These are phyloP conservation scores for Syrrhaptes paradoxus DNA, from an alignment of 2,113 vertebrate species.

Conservation along the genomic window DNA sequence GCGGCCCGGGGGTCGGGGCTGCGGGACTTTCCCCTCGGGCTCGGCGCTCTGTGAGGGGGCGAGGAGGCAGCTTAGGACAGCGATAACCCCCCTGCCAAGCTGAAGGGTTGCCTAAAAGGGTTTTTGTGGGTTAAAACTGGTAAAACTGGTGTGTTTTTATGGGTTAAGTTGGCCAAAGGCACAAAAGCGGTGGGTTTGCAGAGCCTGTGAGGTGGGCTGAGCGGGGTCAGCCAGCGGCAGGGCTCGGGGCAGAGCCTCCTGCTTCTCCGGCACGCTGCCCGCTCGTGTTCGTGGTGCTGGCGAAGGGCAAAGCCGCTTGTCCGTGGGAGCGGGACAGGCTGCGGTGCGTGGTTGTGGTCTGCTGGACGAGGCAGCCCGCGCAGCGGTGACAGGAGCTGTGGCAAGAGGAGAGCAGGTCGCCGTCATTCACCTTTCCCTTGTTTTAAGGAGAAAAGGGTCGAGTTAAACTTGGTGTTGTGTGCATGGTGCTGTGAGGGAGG, in stretches of 20 bases:
- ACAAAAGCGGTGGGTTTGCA: neutral
- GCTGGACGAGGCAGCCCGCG: neutral
- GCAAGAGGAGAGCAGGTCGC: neutral
- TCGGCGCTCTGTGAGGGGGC: neutral
- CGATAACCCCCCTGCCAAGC: too few relatives aligned
- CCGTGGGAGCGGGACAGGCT: neutral
- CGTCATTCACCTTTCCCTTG: rapidly evolving
- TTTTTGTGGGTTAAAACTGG: rapidly evolving
- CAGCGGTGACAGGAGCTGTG: neutral
- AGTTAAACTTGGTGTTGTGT: rapidly evolving
- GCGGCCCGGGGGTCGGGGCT: neutral
- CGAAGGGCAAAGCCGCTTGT: neutral
- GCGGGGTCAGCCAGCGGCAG: neutral
- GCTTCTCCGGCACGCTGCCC: rapidly evolving
- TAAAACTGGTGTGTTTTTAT: neutral
- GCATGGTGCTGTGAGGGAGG: rapidly evolving
- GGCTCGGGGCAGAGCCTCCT: neutral
- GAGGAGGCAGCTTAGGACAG: neutral
- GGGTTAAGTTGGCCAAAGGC: too few relatives aligned
- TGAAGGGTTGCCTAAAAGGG: rapidly evolving
- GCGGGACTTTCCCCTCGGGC: neutral
- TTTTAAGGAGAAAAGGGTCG: rapidly evolving
- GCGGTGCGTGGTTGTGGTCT: rapidly evolving
- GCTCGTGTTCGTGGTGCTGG: rapidly evolving
- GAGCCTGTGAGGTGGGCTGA: neutral